Evolutionary conservation across 2,888 invertebrate genomes (phyloP).

Genomic region (Drosophila koepferae): DNA sequence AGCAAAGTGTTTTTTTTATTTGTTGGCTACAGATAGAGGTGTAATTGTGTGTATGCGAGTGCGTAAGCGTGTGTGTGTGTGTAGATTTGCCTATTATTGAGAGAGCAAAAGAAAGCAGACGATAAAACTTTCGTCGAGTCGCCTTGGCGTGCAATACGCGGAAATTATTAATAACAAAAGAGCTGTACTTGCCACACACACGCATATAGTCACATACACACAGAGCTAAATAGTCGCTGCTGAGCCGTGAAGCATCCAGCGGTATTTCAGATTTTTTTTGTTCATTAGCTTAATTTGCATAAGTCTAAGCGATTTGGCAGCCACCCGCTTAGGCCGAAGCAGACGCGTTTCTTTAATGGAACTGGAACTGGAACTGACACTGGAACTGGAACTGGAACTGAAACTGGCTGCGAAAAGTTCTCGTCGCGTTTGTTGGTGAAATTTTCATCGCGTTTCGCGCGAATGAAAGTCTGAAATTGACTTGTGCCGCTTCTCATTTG

Average conservation of each 20-base stretch:
- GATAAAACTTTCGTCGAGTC: slow-evolving; percentile 67
- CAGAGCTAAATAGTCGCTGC: slow-evolving; percentile 43
- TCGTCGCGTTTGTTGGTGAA: slow-evolving; percentile 64
- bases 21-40: neutral
- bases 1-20: slow-evolving; percentile 60
- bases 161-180: slow-evolving; percentile 77
- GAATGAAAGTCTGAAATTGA: slow-evolving; percentile 82
- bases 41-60: slow-evolving; percentile 1
- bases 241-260: slow-evolving; percentile 66
- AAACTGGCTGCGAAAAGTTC: slow-evolving; percentile 43
- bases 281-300: slow-evolving; percentile 80
- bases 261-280: slow-evolving; percentile 66
- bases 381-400: slow-evolving; percentile 35
- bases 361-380: slow-evolving; percentile 20
- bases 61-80: slow-evolving; percentile 13
- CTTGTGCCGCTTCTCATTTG: slow-evolving; percentile 82
- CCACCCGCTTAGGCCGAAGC: slow-evolving; percentile 36
- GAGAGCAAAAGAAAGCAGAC: slow-evolving; percentile 58
- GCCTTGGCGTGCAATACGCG: slow-evolving; percentile 71
- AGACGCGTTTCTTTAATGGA: slow-evolving; percentile 15
- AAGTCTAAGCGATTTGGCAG: slow-evolving; percentile 63
- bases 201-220: neutral
- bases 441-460: slow-evolving; percentile 82
- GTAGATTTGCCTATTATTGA: slow-evolving; percentile 61
- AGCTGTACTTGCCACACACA: slow-evolving; percentile 35